Evolutionary conservation across 2,113 vertebrate genomes (phyloP), one percentile per base, ranked within the genome.

Genomic region (Rhodinocichla rosea): DNA sequence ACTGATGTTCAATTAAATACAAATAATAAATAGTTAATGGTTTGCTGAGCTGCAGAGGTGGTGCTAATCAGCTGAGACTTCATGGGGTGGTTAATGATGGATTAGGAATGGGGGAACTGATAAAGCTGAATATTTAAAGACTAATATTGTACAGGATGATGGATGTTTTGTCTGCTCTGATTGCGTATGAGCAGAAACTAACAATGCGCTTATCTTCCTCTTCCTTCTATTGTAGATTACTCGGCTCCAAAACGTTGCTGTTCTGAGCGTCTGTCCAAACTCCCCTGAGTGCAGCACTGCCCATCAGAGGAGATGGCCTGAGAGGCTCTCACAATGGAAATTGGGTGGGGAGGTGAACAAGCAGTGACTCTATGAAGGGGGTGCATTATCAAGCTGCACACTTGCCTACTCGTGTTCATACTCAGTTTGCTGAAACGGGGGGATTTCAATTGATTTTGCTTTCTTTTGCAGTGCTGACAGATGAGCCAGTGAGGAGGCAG

Each of bases 11-110:
- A 91, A 63, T 95, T 95, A 91, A 88, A 91, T 50, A 94, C 67
- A 92, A 95, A 90, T 87, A 95, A 95, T 95, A 94, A 96, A 94
- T 76, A 97, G 94, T 91, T 96, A 95, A 95, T 90, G 83, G 94
- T 53, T 73, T 96, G 85, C 85, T 24, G 13, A 80, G 93, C 56
- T 94, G 87, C 75, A 86, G 95, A 88, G 94, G 82, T 90, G 87
- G 90, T 59, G 90, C 82, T 96, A 90, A 96, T 93, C 88, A 95
- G 14, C 92, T 93, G 87, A 96, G 87, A 55, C 85, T 94, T 95
- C 85, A 67, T n/a, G n/a, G 52, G 24, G 90, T 86, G 71, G 81
- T 73, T 96, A 96, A 95, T 90, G 93, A 95, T 91, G 94, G 93
- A 94, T 95, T 95, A 95, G 92, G 90, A 87, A 94, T 90, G 90